phyloP scores from a whole-genome alignment of 2,113 vertebrate species.

The Xyrauchen texanus region DNA sequence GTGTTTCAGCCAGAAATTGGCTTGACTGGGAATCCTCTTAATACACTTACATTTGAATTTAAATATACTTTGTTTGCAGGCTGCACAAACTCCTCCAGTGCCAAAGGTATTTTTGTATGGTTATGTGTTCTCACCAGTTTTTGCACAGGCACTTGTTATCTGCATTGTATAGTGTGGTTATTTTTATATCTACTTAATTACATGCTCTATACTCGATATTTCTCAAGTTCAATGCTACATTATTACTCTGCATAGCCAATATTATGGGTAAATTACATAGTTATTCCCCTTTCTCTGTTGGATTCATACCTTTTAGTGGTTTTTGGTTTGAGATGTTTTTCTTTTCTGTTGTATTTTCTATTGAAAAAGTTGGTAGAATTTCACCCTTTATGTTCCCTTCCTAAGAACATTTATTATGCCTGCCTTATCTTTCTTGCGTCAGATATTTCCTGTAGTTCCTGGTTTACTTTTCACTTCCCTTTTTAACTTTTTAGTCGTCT shows the following conservation, averaged over 20 bases:
- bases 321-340: neutral
- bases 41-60: conserved; percentile 76
- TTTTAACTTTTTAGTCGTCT: conserved; percentile 32
- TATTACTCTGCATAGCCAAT: neutral
- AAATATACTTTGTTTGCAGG: conserved; percentile 77
- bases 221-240: neutral
- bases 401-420: neutral
- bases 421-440: neutral
- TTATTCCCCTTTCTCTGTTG: too few species aligned
- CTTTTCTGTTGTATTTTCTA: too few species aligned
- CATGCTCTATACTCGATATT: neutral
- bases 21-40: conserved; percentile 77
- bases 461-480: conserved; percentile 4
- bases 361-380: too few species aligned
- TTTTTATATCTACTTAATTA: conserved; percentile 21
- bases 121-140: conserved; percentile 52
- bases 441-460: neutral
- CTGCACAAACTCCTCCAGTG: conserved; percentile 53
- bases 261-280: too few species aligned
- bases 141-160: conserved; percentile 54
- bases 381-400: neutral
- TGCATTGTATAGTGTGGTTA: conserved; percentile 22
- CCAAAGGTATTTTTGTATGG: conserved; percentile 75
- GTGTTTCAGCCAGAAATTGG: conserved; percentile 69
- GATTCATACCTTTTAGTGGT: too few species aligned